Evolutionary conservation across 1,140 invertebrate species (phyloP).

Genomic region (Chlorops oryzae): DNA sequence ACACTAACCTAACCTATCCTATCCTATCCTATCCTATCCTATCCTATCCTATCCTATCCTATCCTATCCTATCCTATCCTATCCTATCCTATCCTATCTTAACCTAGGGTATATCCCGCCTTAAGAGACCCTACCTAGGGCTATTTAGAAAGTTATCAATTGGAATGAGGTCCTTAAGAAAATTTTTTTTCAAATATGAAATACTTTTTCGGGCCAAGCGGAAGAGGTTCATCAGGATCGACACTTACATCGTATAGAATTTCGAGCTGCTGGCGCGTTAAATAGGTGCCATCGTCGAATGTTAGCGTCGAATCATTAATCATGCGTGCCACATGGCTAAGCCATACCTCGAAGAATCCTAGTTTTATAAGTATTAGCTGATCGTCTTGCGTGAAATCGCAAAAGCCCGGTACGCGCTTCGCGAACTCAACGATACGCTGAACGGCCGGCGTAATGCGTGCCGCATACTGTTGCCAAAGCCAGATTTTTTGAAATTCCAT

Average conservation of each 20-base stretch:
- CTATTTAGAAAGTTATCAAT: no score
- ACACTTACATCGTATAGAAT: slow-evolving; percentile 87
- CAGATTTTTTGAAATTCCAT: slow-evolving; percentile 64
- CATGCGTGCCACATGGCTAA: slow-evolving; percentile 77
- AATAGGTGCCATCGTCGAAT: slow-evolving; percentile 87
- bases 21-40: no score
- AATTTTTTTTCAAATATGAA: no score
- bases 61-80: no score
- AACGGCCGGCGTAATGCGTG: slow-evolving; percentile 75
- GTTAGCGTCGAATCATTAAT: slow-evolving; percentile 75
- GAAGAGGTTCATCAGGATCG: slow-evolving; percentile 12
- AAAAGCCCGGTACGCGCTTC: slow-evolving; percentile 85
- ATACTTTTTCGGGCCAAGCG: slow-evolving; percentile 8
- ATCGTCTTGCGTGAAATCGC: slow-evolving; percentile 81
- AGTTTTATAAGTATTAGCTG: slow-evolving; percentile 91
- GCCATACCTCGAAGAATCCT: slow-evolving; percentile 95
- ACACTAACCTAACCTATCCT: no score
- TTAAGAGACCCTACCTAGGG: no score
- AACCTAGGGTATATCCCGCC: no score
- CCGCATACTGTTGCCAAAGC: slow-evolving; percentile 72
- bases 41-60: no score
- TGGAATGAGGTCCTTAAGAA: no score
- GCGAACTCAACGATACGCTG: slow-evolving; percentile 91
- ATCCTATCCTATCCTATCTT: no score
- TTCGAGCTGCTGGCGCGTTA: slow-evolving; percentile 80